phyloP scores from a whole-genome alignment of 2,797 vertebrate genomes.

The Oryzias dopingdopingensis region DNA sequence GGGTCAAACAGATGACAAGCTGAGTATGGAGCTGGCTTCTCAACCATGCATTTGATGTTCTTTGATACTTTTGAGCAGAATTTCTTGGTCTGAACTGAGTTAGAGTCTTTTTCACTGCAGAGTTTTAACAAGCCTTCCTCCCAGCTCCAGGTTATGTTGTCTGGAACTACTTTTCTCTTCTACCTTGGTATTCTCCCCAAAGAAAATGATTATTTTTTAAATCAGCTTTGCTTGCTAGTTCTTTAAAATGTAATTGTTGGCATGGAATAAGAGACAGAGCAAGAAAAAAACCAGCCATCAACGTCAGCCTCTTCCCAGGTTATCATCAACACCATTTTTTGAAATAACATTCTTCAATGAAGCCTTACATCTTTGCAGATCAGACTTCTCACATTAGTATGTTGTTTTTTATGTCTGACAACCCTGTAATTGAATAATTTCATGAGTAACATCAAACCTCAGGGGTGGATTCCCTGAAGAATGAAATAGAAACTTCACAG shows the following conservation, averaged over 20 bases:
- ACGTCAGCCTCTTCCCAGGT: neutral
- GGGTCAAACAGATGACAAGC: neutral
- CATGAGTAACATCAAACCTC: neutral
- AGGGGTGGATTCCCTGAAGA: neutral
- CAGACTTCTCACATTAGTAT: neutral
- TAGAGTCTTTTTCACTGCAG: neutral
- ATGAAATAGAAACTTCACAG: conserved; percentile 1
- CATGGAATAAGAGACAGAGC: neutral
- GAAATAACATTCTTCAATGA: neutral
- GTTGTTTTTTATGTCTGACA: neutral
- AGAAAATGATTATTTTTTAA: neutral
- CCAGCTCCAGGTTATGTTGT: neutral
- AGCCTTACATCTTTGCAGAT: neutral
- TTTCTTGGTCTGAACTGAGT: conserved; percentile 14
- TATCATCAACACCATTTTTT: neutral
- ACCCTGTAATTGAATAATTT: conserved; percentile 2
- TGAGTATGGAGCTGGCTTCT: conserved; percentile 2
- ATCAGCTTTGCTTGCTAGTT: neutral
- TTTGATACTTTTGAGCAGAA: conserved; percentile 1
- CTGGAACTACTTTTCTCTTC: neutral
- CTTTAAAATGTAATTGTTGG: neutral
- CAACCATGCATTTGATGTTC: conserved; percentile 22
- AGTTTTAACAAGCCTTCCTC: neutral
- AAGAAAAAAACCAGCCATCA: neutral
- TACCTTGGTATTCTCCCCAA: neutral